Evolutionary conservation across 2,888 invertebrate genomes (phyloP).

Genomic region (Rhingia rostrata): DNA sequence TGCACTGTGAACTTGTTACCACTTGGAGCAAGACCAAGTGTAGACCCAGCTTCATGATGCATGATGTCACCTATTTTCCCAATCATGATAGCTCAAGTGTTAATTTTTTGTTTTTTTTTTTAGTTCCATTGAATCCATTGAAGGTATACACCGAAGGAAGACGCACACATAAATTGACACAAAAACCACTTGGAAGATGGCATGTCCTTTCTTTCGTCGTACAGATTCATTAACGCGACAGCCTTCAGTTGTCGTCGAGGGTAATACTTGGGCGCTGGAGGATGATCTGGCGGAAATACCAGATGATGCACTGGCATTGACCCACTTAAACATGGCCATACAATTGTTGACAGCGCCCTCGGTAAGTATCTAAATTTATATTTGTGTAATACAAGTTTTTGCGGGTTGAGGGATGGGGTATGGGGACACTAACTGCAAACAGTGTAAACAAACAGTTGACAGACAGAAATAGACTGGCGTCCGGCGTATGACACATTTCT

Average conservation of each 20-base stretch:
- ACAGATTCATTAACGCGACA: constrained; percentile 81
- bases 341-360: constrained; percentile 91
- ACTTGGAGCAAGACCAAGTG: constrained; percentile 14
- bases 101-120: constrained; percentile 16
- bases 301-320: constrained; percentile 84
- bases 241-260: constrained; percentile 80
- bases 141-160: constrained; percentile 31
- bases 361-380: constrained; percentile 84
- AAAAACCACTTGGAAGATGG: constrained; percentile 78
- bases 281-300: constrained; percentile 80
- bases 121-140: too few species aligned
- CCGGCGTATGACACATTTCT: constrained; percentile 5
- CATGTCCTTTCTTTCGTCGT: constrained; percentile 82
- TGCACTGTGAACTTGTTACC: constrained; percentile 47
- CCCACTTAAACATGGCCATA: constrained; percentile 91
- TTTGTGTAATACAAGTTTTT: neutral
- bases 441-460: too few species aligned
- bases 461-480: too few species aligned
- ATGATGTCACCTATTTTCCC: constrained; percentile 20
- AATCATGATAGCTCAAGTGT: constrained; percentile 42
- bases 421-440: too few species aligned
- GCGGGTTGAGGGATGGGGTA: too few species aligned
- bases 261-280: constrained; percentile 80
- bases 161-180: constrained; percentile 27
- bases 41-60: neutral